Evolutionary conservation across 2,797 vertebrate genomes (phyloP), one percentile per base, ranked within the genome.

Genomic region (Meriones psammophilus): DNA sequence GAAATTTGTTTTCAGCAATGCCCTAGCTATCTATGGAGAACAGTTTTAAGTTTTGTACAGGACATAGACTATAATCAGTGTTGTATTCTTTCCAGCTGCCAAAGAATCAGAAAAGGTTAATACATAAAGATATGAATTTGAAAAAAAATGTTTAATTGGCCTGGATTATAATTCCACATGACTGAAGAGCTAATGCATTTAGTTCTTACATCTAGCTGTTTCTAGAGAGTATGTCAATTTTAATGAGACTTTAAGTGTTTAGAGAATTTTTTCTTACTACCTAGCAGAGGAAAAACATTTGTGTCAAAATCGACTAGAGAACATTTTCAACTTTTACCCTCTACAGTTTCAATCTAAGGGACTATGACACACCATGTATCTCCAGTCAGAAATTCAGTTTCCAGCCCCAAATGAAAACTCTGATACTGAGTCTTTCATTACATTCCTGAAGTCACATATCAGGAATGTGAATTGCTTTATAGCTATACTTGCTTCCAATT

Each of bases 371-470:
- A 60, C 50, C 56, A 88, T 24, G 3, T 42, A 42, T 60, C 12
- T 78, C 24, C 30, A 89, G 58, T 76, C 28, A 95, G 95, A 88
- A 85, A 73, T 42, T 36, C 12, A 85, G 24, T 80, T 88, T 94
- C 22, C 56, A 74, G 42, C 2, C 22, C 85, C 74, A 73, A 58
- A 88, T 71, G 39, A 68, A 85, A 80, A 14, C 14, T 79, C 33
- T 89, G 26, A 87, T 93, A 71, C 5, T 4, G 36, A 86, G 36
- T 68, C 26, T 15, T 56, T 58, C 1, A 87, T 87, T 50, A 84
- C 2, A 69, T 89, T 89, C 62, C 6, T 87, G 64, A 89, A 95
- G 83, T 81, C 54, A 54, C 17, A 85, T 39, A 15, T 46, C 50
- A 96, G 15, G 20, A 90, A 62, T 88, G 30, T 50, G 20, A 95